Evolutionary conservation across 2,113 vertebrate species (phyloP), one percentile per base, ranked within the genome.

Genomic region (Leptocoma aspasia): DNA sequence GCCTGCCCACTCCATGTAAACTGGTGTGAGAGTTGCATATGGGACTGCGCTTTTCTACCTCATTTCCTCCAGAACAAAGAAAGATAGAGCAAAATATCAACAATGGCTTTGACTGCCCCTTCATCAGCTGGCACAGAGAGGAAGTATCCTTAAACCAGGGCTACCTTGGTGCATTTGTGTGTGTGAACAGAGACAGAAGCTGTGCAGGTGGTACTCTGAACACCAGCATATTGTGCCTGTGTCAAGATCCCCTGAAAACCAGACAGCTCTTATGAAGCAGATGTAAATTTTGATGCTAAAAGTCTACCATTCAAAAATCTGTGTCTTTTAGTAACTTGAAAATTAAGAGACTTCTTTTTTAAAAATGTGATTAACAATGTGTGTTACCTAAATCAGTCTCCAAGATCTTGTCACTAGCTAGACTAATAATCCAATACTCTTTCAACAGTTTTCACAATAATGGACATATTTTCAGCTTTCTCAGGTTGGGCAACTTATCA

Each of bases 391-490:
- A 56, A 76, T 70, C 19, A 7, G 61, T 61, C 52, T 64, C 81
- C 61, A 52, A 50, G 44, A 87, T 84, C 50, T 95, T 61, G 28
- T 70, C 68, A 57, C 49, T 87, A 73, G 72, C 65, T 60, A 88
- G 42, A 45, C 86, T 66, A 78, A 89, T 95, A 89, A 94, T 57
- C 20, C 68, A 80, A 52, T 70, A 79, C 86, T 92, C 81, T 91
- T 95, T 91, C 85, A 31, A 92, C 78, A 89, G 84, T 69, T 64
- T 80, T 88, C 87, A 79, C 66, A 85, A 84, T 96, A 96, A 97
- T 84, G 89, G 96, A 97, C 93, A 92, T 92, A 94, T 97, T 97
- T 97, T 96, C 96, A 91, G 91, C 81, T 97, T 98, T 95, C 88
- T 94, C 54, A 82, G 95, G 90, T 94, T 2, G 4, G 89, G 70